A percentile compares a stretch with the other conserved stretches of the same genome.
phyloP scores from a whole-genome alignment of 2,113 vertebrate species.

The Oreochromis niloticus region DNA sequence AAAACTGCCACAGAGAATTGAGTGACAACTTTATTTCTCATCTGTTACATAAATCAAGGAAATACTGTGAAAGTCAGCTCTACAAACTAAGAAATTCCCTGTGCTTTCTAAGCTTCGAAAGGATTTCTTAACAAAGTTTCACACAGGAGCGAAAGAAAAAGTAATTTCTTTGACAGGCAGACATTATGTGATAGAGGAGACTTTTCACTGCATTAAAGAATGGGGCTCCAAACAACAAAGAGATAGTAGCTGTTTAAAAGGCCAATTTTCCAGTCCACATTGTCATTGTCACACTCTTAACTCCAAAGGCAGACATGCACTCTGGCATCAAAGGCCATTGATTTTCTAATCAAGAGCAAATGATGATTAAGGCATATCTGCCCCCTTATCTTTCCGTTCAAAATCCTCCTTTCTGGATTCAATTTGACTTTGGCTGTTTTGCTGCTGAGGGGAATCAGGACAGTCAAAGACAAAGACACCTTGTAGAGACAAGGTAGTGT shows the following conservation, averaged over 20 bases:
- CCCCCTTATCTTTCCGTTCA: slow-evolving; percentile 72
- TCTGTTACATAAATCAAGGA: slow-evolving; percentile 66
- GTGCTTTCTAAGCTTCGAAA: slow-evolving; percentile 58
- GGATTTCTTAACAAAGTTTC: slow-evolving; percentile 69
- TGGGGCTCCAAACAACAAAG: slow-evolving; percentile 65
- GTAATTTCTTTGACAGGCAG: slow-evolving; percentile 71
- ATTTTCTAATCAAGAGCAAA: slow-evolving; percentile 78
- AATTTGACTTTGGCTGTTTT: slow-evolving; percentile 69
- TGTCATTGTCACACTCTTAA: slow-evolving; percentile 75
- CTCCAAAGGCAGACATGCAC: slow-evolving; percentile 72
- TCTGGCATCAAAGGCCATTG: slow-evolving; percentile 77
- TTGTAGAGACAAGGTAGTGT: slow-evolving; percentile 61
- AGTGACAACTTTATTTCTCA: slow-evolving; percentile 72
- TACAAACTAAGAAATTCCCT: slow-evolving; percentile 63
- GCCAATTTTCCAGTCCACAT: slow-evolving; percentile 71
- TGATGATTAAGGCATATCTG: slow-evolving; percentile 77
- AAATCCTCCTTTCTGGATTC: slow-evolving; percentile 71
- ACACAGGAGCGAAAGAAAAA: slow-evolving; percentile 58
- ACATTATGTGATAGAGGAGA: slow-evolving; percentile 68
- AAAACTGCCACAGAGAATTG: slow-evolving; percentile 64
- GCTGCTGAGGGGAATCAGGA: slow-evolving; percentile 51
- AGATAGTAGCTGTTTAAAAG: slow-evolving; percentile 70
- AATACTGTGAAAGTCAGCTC: slow-evolving; percentile 59
- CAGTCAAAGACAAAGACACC: slow-evolving; percentile 69
- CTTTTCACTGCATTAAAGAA: slow-evolving; percentile 68